phyloP scores from a whole-genome alignment of 64 coral and sea anemone genomes.

The Montipora sp. region DNA sequence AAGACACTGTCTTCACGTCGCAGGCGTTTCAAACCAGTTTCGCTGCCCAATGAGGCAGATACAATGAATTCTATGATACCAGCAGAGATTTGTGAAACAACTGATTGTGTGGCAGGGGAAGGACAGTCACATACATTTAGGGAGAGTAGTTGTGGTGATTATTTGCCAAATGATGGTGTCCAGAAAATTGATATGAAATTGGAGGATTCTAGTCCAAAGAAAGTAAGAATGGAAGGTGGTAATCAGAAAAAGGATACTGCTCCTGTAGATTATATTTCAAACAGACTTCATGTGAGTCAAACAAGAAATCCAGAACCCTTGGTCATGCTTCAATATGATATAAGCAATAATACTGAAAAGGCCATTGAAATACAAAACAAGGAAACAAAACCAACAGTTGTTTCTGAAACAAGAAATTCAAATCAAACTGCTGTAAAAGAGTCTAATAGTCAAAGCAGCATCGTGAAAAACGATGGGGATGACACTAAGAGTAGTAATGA shows the following conservation, averaged over 20 bases:
- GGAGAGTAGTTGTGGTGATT: neutral
- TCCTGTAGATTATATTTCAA: neutral
- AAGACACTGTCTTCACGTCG: neutral
- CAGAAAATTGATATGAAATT: neutral
- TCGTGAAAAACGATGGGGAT: neutral
- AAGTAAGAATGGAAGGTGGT: neutral
- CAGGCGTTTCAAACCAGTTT: conserved; percentile 34
- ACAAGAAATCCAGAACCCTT: conserved; percentile 10
- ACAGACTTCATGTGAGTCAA: neutral
- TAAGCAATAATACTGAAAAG: neutral
- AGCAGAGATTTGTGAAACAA: neutral
- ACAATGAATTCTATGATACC: neutral
- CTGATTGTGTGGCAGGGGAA: no score
- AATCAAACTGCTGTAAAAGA: neutral
- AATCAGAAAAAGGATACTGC: neutral
- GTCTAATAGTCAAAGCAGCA: neutral
- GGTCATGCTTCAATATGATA: conserved; percentile 15
- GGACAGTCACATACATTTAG: no score
- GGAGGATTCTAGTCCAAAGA: neutral
- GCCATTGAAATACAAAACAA: neutral
- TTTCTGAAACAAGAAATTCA: neutral
- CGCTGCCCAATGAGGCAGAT: neutral
- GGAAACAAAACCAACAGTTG: neutral
- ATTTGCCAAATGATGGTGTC: neutral
- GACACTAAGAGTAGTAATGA: neutral